Percentiles rank a stretch among this genome's conserved stretches.
These are phyloP conservation scores for Abrostola tripartita DNA, from an alignment of 2,888 invertebrate genomes.

Conservation along the genomic window DNA sequence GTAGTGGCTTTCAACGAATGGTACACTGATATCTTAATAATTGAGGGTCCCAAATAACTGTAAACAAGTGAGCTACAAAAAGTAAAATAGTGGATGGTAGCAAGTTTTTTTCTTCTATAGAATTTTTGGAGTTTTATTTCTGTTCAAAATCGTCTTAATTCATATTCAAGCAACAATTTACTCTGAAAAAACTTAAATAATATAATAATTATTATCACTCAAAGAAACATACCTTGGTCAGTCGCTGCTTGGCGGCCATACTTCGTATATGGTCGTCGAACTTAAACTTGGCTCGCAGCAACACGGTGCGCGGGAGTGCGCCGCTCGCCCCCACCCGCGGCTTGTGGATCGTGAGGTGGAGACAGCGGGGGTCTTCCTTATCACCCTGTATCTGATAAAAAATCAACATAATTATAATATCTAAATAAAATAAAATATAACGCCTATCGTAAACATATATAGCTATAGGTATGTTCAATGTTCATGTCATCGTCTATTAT, in stretches of 20 bases:
- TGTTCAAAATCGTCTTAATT: too few species aligned
- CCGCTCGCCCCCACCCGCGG: slow-evolving; percentile 89
- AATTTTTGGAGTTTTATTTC: too few species aligned
- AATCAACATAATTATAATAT: not conserved
- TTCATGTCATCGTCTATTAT: too few species aligned
- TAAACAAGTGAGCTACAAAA: too few species aligned
- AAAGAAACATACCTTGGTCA: slow-evolving; percentile 90
- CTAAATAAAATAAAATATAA: not conserved
- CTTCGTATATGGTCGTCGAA: slow-evolving; percentile 99
- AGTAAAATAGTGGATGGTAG: too few species aligned
- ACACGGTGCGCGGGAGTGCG: slow-evolving; percentile 92
- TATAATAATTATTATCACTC: not conserved
- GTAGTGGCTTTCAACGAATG: too few species aligned
- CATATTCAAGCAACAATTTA: too few species aligned
- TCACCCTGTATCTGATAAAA: slow-evolving; percentile 92
- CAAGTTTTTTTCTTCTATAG: not conserved
- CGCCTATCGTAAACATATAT: too few species aligned
- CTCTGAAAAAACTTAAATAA: too few species aligned
- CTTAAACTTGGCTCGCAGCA: slow-evolving; percentile 97
- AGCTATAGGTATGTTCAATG: too few species aligned
- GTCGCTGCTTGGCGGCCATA: slow-evolving; percentile 98
- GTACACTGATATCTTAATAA: too few species aligned
- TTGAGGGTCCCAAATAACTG: too few species aligned
- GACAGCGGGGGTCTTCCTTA: slow-evolving; percentile 98
- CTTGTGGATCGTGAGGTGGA: slow-evolving; percentile 97